Evolutionary conservation across 2,797 vertebrate species (phyloP).

Genomic region (Intellagama lesueurii): DNA sequence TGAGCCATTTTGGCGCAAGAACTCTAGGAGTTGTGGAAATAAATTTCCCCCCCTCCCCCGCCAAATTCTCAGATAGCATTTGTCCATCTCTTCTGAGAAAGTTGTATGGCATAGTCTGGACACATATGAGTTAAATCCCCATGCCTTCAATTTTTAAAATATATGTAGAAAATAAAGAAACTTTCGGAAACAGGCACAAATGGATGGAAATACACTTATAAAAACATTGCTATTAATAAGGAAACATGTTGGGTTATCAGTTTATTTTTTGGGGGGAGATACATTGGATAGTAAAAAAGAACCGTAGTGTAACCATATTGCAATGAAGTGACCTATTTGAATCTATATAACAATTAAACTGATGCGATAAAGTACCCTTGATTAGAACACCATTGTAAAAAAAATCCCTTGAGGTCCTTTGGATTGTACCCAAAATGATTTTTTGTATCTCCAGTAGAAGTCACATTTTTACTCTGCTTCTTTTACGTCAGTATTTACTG

Average conservation of each 20-base stretch:
- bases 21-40: too few species aligned
- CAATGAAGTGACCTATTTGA: neutral
- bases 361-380: neutral
- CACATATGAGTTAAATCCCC: too few species aligned
- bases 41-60: too few species aligned
- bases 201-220: neutral
- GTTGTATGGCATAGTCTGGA: too few species aligned
- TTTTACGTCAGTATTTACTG: neutral
- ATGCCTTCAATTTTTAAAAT: neutral
- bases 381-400: neutral
- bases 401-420: neutral
- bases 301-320: too few species aligned
- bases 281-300: neutral
- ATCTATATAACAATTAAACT: neutral
- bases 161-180: neutral
- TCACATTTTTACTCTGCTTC: neutral
- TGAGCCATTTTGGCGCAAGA: too few species aligned
- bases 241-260: neutral
- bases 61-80: too few species aligned
- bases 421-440: neutral
- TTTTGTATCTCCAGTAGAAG: neutral
- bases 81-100: too few species aligned
- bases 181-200: neutral
- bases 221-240: neutral
- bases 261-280: neutral